These are phyloP conservation scores for Drosophila mimetica DNA, from an alignment of 2,888 invertebrate genomes.

Conservation along the genomic window DNA sequence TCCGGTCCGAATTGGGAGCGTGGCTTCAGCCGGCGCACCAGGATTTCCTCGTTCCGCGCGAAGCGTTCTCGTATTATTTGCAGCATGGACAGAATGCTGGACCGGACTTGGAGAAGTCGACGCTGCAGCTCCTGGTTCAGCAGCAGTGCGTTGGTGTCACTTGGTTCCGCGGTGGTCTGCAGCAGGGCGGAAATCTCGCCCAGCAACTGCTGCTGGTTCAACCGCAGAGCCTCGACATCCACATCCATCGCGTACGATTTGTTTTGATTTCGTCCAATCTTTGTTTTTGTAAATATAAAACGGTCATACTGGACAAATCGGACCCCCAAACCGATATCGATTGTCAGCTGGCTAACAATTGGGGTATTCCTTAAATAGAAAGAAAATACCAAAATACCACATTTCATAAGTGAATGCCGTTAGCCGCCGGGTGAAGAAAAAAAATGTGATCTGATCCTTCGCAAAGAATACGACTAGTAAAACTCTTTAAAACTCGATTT, in stretches of 20 bases:
- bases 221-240: constrained; percentile 15
- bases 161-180: constrained; percentile 21
- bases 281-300: no score
- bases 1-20: constrained; percentile 38
- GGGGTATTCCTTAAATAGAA: no score
- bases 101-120: constrained; percentile 63
- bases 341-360: not conserved
- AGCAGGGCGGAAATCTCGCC: constrained; percentile 54
- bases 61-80: constrained; percentile 64
- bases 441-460: no score
- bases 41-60: constrained; percentile 63
- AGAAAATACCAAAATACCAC: no score
- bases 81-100: constrained; percentile 59
- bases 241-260: constrained; percentile 14
- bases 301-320: no score
- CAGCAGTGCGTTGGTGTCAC: constrained; percentile 64
- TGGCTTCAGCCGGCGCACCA: constrained; percentile 42
- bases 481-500: no score
- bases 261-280: constrained; percentile 7
- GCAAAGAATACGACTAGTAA: no score
- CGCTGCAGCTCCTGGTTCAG: constrained; percentile 76
- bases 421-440: no score
- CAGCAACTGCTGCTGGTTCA: constrained; percentile 43
- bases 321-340: not conserved
- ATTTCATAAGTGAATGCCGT: no score